Evolutionary conservation across 2,113 vertebrate genomes (phyloP).

Genomic region (Pyxicephalus adspersus): DNA sequence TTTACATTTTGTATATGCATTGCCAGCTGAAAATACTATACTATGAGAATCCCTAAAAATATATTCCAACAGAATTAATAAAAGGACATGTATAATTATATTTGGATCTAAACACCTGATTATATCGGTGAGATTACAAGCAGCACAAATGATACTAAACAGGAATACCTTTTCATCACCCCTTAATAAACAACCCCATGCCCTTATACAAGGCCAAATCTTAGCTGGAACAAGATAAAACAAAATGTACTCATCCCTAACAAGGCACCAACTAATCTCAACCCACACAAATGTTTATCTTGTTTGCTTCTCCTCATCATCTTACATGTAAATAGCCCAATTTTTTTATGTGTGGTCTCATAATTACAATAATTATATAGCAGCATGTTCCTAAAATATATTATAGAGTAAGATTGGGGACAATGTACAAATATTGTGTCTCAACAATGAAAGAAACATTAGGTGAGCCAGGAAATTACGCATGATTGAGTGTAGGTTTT

Average conservation of each 20-base stretch:
- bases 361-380: neutral
- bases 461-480: neutral
- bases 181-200: too few relatives aligned
- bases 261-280: neutral
- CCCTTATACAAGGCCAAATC: too few relatives aligned
- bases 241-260: neutral
- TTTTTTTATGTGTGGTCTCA: neutral
- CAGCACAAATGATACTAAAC: too few relatives aligned
- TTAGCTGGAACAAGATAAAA: neutral
- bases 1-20: too few relatives aligned
- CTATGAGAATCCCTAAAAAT: too few relatives aligned
- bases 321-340: neutral
- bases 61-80: too few relatives aligned
- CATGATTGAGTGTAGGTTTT: neutral
- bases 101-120: too few relatives aligned
- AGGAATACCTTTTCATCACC: too few relatives aligned
- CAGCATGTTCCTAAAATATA: neutral
- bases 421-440: neutral
- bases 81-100: too few relatives aligned
- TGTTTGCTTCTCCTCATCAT: neutral
- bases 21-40: too few relatives aligned
- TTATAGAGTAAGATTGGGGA: neutral
- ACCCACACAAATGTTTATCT: neutral
- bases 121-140: too few relatives aligned
- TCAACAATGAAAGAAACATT: neutral